A percentile compares a stretch with the other conserved stretches of the same genome.
Evolutionary conservation across 2,888 invertebrate species (phyloP).

Genomic region (Digitonthophagus gazella): DNA sequence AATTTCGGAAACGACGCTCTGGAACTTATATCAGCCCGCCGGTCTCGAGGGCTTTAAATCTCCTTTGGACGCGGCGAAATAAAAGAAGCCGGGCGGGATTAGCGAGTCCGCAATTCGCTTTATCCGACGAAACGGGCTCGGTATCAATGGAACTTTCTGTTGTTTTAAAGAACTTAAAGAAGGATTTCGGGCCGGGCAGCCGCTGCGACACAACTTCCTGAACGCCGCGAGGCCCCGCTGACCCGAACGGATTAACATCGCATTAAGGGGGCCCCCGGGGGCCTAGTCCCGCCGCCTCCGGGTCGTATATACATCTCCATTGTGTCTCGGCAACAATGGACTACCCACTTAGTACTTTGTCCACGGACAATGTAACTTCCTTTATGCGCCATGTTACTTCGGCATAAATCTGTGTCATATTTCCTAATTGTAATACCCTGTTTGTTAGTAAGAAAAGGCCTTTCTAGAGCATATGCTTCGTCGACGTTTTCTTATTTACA

Average conservation of each 20-base stretch:
- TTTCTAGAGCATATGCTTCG: neutral
- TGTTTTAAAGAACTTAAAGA: conserved; percentile 25
- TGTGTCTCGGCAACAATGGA: conserved; percentile 14
- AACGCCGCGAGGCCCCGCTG: conserved; percentile 20
- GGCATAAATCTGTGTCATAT: conserved; percentile 14
- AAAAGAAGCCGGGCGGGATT: conserved; percentile 10
- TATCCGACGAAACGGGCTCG: conserved; percentile 4
- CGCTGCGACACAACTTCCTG: conserved; percentile 23
- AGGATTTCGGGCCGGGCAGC: conserved; percentile 22
- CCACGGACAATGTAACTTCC: conserved; percentile 14
- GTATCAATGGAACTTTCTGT: conserved; percentile 25
- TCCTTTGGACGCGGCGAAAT: conserved; percentile 5
- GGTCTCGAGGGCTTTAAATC: conserved; percentile 7
- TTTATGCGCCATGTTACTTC: conserved; percentile 14
- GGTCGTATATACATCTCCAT: conserved; percentile 11
- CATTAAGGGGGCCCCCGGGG: conserved; percentile 21
- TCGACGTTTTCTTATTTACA: conserved; percentile 1
- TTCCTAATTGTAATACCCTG: conserved; percentile 13
- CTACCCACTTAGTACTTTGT: conserved; percentile 17
- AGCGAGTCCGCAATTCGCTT: neutral
- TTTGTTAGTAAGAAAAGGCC: neutral
- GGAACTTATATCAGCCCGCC: neutral
- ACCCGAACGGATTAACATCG: conserved; percentile 25
- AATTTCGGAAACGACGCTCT: conserved; percentile 4
- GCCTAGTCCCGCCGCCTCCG: conserved; percentile 10